Evolutionary conservation across 2,797 vertebrate genomes (phyloP).

Genomic region (Phalloptychus januarius): DNA sequence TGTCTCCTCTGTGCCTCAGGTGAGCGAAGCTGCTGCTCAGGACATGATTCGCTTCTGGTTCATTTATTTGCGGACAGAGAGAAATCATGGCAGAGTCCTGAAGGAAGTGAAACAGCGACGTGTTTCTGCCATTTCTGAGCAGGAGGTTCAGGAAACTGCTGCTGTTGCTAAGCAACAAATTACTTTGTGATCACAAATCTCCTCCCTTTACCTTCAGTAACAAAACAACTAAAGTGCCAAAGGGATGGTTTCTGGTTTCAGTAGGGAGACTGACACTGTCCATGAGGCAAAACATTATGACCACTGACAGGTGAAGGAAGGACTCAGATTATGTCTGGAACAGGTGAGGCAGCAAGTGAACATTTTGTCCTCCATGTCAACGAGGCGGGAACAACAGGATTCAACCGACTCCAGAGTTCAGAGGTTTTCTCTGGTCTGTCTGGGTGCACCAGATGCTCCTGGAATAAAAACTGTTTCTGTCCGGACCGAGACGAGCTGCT

Average conservation of each 20-base stretch:
- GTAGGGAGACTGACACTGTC: not conserved
- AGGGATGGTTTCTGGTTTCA: not conserved
- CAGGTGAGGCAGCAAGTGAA: not conserved
- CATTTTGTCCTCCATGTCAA: not conserved
- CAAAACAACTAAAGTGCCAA: conserved; percentile 14
- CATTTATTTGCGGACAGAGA: conserved; percentile 30
- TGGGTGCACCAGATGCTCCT: not conserved
- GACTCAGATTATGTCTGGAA: not conserved
- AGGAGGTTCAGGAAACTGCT: conserved; percentile 53
- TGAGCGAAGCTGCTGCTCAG: not conserved
- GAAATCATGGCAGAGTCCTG: conserved; percentile 26
- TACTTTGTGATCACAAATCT: conserved; percentile 63
- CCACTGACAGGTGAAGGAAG: not conserved
- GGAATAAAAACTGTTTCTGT: too few species aligned
- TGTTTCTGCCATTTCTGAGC: conserved; percentile 27
- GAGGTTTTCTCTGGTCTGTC: not conserved
- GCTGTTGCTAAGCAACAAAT: conserved; percentile 83
- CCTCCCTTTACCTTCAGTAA: conserved; percentile 6
- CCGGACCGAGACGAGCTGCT: not conserved
- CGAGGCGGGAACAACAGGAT: not conserved
- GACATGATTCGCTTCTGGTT: conserved; percentile 11
- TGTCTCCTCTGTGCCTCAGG: conserved; percentile 29
- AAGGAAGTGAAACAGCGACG: conserved; percentile 23
- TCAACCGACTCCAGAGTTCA: not conserved
- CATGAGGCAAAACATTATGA: not conserved